Evolutionary conservation across 2,888 invertebrate species (phyloP).

Genomic region (Drosophila borealis): DNA sequence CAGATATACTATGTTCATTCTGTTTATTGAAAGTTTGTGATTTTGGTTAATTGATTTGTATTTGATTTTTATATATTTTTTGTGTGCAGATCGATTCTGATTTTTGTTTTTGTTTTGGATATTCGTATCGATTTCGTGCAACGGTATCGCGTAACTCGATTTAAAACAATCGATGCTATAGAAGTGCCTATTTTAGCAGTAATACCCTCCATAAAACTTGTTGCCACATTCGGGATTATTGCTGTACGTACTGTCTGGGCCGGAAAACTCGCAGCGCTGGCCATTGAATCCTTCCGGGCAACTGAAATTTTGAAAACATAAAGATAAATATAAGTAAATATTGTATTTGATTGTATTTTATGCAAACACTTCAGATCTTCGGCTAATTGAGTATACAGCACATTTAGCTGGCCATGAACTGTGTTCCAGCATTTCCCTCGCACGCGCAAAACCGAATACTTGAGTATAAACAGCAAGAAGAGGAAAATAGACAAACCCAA

Average conservation of each 20-base stretch:
- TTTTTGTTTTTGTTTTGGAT: background rate
- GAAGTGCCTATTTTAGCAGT: constrained; percentile 86
- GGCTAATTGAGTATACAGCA: constrained; percentile 22
- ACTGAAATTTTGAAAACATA: constrained; percentile 71
- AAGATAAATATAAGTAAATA: constrained; percentile 40
- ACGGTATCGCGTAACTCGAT: constrained; percentile 44
- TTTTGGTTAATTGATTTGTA: constrained; percentile 27
- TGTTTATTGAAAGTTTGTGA: constrained; percentile 8
- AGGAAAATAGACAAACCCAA: constrained; percentile 14
- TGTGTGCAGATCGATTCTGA: constrained; percentile 9
- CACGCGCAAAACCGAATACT: constrained; percentile 14
- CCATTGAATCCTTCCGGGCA: constrained; percentile 84
- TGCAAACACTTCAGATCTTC: constrained; percentile 34
- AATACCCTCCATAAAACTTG: constrained; percentile 84
- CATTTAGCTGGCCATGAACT: constrained; percentile 64
- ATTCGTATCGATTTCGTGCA: constrained; percentile 19
- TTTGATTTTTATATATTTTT: constrained; percentile 14
- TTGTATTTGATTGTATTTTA: constrained; percentile 9
- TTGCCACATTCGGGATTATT: constrained; percentile 84
- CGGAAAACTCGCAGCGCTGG: constrained; percentile 83
- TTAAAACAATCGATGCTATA: constrained; percentile 84
- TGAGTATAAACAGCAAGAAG: constrained; percentile 34
- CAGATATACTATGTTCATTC: constrained; percentile 31
- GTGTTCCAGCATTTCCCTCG: constrained; percentile 43
- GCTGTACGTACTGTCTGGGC: constrained; percentile 85